Base-by-base conservation (phyloP, 2,888 invertebrate genomes). In the Cataglyphis altisquamis region DNA sequence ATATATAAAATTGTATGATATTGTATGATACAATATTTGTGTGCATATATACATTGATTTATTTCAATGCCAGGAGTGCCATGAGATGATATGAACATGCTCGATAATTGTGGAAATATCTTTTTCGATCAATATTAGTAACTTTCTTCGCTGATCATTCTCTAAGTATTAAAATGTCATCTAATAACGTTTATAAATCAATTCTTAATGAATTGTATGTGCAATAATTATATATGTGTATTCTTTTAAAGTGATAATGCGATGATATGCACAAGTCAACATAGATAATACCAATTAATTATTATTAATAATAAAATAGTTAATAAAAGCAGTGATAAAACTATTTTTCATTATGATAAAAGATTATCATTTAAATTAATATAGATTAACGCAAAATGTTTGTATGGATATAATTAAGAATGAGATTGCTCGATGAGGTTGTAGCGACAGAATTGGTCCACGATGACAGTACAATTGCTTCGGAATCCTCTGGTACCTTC, bases 371-470 rank as follows among this genome's bases (percentile, higher is more conserved):
- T 29, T 29, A 29, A 29, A 29, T 29, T 29, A 29, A 0, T 29
- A 2, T 78, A 70, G 63, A 81, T 90, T 84, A 92, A 88, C 90
- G 91, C 68, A 92, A 87, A 74, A 75, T 85, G 86, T 92, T 92
- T 80, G 88, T 87, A 84, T 91, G 87, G 90, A 92, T 86, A 91
- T 85, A 85, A 84, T 86, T 87, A 85, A 87, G 73, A 90, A 88
- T 86, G 85, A 87, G 84, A 88, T 86, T 87, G 88, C 90, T 87
- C 74, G 86, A 82, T 77, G 87, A 67, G 66, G 88, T 90, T 84
- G 89, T 81, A 85, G 88, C 75, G 81, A 88, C 77, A 85, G 80
- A 87, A 82, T 88, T 86, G 86, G 84, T 85, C 92, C 91, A 88
- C 70, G 86, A 85, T 62, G 90, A 82, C 18, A 87, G 89, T 66